A percentile compares a stretch with the other conserved stretches of the same genome.
Evolutionary conservation across 2,113 vertebrate genomes (phyloP).

Genomic region (Sprattus sprattus): DNA sequence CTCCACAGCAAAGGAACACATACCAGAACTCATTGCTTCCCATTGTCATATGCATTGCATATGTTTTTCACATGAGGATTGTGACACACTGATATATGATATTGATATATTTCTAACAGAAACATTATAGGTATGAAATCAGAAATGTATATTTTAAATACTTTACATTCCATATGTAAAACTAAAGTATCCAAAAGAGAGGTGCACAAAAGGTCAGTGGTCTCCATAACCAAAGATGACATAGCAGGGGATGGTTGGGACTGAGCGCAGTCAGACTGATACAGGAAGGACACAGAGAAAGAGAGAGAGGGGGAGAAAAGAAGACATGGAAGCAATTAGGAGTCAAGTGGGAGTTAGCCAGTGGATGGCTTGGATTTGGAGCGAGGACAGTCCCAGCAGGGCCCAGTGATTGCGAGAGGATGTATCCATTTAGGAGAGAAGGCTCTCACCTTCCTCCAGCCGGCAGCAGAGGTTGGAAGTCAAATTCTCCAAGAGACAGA

Average conservation of each 20-base stretch:
- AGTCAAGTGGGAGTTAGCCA: slow-evolving; percentile 70
- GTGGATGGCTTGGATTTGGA: slow-evolving; percentile 72
- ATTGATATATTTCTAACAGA: neutral
- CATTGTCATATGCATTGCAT: no score
- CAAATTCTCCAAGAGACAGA: slow-evolving; percentile 17
- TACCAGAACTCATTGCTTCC: no score
- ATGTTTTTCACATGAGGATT: no score
- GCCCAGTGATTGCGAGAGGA: slow-evolving; percentile 83
- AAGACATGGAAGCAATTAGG: slow-evolving; percentile 85
- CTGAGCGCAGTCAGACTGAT: neutral
- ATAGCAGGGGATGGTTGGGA: neutral
- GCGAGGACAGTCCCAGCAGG: slow-evolving; percentile 70
- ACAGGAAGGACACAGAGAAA: neutral
- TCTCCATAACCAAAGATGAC: neutral
- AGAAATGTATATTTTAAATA: neutral
- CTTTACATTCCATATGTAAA: neutral
- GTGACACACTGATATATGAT: no score
- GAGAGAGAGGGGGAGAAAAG: neutral
- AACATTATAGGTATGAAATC: neutral
- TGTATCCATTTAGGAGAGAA: slow-evolving; percentile 80
- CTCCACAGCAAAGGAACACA: no score
- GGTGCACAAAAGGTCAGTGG: neutral
- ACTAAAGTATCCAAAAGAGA: neutral
- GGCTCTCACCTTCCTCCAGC: slow-evolving; percentile 75
- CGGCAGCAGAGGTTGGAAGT: slow-evolving; percentile 46